phyloP scores from a whole-genome alignment of 2,113 vertebrate species.

The Gnathonemus longibarbis region DNA sequence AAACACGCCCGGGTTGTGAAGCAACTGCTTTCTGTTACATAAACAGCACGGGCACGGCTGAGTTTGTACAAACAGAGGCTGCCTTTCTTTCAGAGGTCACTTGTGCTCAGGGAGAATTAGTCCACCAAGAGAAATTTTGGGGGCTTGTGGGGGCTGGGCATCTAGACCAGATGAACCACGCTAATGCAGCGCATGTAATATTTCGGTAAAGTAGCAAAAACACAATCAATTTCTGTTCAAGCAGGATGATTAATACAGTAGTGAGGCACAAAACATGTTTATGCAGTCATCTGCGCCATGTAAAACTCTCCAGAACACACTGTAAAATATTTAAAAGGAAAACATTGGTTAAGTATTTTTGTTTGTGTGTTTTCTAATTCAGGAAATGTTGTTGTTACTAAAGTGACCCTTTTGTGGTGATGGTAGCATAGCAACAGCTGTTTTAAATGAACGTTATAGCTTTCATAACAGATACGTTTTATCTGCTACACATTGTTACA shows the following conservation, averaged over 20 bases:
- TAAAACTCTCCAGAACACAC: neutral
- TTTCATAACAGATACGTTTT: neutral
- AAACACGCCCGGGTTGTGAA: slow-evolving; percentile 38
- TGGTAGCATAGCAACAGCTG: neutral
- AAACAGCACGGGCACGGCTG: slow-evolving; percentile 48
- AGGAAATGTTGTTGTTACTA: neutral
- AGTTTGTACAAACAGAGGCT: slow-evolving; percentile 60
- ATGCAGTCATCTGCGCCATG: neutral
- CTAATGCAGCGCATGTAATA: neutral
- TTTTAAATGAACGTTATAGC: neutral
- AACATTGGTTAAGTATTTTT: slow-evolving; percentile 1
- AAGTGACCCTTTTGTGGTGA: neutral
- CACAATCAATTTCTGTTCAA: neutral
- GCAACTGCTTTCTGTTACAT: slow-evolving; percentile 25
- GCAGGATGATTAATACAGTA: neutral
- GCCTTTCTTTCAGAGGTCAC: slow-evolving; percentile 47
- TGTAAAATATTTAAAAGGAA: neutral
- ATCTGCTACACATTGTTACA: neutral
- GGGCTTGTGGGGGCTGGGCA: slow-evolving; percentile 1
- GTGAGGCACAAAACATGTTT: neutral
- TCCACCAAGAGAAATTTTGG: neutral
- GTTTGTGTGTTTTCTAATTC: slow-evolving; percentile 13
- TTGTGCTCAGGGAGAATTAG: slow-evolving; percentile 20
- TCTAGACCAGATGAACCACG: neutral
- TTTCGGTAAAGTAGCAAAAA: neutral